phyloP scores from a whole-genome alignment of 2,888 invertebrate genomes.

The Apodemia hepburni region DNA sequence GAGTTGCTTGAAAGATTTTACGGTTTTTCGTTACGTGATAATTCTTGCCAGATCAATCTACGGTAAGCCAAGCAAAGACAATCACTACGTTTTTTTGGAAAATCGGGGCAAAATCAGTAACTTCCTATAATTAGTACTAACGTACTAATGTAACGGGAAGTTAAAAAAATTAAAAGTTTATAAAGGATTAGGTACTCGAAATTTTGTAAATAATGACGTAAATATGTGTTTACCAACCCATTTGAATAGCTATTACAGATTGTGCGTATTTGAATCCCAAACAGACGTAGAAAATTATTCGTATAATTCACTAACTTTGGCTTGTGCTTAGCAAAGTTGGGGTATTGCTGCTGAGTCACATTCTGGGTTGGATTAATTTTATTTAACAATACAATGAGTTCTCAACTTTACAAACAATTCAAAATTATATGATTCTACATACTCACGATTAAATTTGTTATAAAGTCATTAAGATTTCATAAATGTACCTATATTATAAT shows the following conservation, averaged over 20 bases:
- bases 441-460: background rate
- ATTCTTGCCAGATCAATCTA: too few species aligned
- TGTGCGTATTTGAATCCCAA: background rate
- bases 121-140: too few species aligned
- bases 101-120: too few species aligned
- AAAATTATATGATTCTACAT: background rate
- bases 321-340: background rate
- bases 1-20: too few species aligned
- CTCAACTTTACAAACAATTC: background rate
- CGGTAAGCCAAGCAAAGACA: too few species aligned
- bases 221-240: background rate
- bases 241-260: background rate
- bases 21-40: too few species aligned
- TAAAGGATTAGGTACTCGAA: background rate
- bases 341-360: background rate
- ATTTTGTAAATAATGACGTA: background rate
- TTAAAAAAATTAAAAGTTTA: too few species aligned
- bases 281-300: constrained; percentile 1
- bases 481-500: too few species aligned
- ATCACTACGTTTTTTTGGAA: too few species aligned
- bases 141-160: too few species aligned
- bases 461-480: constrained; percentile 15
- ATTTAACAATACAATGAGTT: constrained; percentile 1
- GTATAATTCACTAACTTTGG: background rate
- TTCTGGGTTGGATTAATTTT: constrained; percentile 3